These are phyloP conservation scores for Scolopax mira DNA, from an alignment of 2,113 vertebrate genomes.

Conservation along the genomic window DNA sequence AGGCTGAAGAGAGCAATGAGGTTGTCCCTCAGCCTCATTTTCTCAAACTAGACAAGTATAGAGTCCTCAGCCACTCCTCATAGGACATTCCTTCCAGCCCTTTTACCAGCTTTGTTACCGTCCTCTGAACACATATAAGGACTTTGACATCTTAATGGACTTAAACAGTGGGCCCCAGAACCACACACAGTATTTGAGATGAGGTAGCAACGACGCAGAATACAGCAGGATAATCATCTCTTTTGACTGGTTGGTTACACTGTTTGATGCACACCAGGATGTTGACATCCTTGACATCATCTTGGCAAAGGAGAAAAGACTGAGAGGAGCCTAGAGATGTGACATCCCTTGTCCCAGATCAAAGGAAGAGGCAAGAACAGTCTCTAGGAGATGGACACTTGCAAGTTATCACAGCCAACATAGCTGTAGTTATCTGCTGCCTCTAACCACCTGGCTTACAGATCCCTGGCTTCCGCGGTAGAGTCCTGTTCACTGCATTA, in stretches of 20 bases:
- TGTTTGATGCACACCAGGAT: too few species aligned
- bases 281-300: too few species aligned
- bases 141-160: background rate
- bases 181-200: background rate
- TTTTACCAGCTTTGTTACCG: background rate
- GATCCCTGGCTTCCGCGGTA: background rate
- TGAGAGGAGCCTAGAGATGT: background rate
- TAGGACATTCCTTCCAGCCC: background rate
- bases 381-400: background rate
- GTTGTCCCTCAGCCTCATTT: background rate
- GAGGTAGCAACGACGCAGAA: background rate
- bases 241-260: accelerated
- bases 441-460: background rate
- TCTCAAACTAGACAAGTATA: background rate
- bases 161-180: too few species aligned
- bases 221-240: background rate
- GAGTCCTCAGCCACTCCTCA: background rate
- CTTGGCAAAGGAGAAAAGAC: background rate
- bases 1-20: background rate
- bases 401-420: background rate
- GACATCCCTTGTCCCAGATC: background rate
- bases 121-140: background rate
- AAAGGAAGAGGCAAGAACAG: background rate
- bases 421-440: background rate
- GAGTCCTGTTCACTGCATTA: background rate